These are phyloP conservation scores for Gonocerus acuteangulatus DNA, from an alignment of 2,888 invertebrate species.

Conservation along the genomic window DNA sequence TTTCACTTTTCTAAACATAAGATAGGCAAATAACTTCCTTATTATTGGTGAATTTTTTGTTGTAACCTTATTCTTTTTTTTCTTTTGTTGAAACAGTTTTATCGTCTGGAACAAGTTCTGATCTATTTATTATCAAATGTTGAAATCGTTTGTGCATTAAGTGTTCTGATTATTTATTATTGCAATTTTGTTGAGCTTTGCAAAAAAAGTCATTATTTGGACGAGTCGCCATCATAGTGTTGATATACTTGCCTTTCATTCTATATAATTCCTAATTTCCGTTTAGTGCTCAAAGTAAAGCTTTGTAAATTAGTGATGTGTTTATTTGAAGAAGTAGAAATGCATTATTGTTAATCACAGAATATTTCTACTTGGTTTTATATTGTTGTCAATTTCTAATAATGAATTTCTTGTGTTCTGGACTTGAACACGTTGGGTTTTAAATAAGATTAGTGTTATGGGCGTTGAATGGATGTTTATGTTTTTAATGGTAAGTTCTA, in stretches of 20 bases:
- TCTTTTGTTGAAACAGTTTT: conserved; percentile 1
- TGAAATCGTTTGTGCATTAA: background rate
- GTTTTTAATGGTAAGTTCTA: conserved; percentile 10
- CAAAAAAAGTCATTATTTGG: background rate
- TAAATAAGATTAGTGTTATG: conserved; percentile 1
- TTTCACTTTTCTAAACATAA: conserved; percentile 31
- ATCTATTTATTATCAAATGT: background rate
- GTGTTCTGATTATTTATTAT: background rate
- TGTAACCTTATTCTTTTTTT: conserved; percentile 16
- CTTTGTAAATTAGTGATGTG: too few species aligned
- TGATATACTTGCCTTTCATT: conserved; percentile 8
- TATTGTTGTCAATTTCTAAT: too few species aligned
- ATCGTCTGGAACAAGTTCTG: background rate
- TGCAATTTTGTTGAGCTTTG: background rate
- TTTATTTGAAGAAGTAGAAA: too few species aligned
- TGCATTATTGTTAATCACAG: too few species aligned
- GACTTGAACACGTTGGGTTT: too few species aligned
- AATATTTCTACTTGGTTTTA: too few species aligned
- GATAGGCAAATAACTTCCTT: conserved; percentile 36
- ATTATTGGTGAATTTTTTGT: conserved; percentile 29
- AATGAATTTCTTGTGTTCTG: too few species aligned
- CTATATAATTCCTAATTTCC: too few species aligned
- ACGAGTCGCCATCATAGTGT: conserved; percentile 1
- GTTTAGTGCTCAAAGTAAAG: too few species aligned
- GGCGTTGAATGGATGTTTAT: background rate